These are phyloP conservation scores for Cerastis rubricosa DNA, from an alignment of 2,888 invertebrate species.

Conservation along the genomic window DNA sequence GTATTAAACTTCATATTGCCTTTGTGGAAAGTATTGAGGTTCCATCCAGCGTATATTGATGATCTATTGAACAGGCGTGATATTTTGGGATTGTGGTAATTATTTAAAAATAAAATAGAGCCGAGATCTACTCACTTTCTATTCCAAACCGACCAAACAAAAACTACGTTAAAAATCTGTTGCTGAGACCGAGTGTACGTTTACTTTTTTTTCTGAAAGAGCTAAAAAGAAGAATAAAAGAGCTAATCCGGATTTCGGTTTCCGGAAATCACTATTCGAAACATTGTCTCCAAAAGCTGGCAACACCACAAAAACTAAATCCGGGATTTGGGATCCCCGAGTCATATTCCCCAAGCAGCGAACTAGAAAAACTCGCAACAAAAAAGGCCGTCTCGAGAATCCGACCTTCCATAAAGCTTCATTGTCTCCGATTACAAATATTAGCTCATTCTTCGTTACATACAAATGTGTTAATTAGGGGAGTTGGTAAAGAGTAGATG, in stretches of 20 bases:
- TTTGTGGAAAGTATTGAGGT: neutral
- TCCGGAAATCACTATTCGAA: conserved; percentile 42
- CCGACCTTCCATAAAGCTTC: conserved; percentile 21
- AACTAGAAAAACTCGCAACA: conserved; percentile 17
- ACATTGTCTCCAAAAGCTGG: conserved; percentile 13
- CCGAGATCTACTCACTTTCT: neutral
- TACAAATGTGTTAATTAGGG: conserved; percentile 62
- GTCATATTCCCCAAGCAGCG: conserved; percentile 16
- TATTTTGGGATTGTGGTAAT: neutral
- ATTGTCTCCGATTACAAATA: conserved; percentile 49
- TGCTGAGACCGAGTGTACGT: neutral
- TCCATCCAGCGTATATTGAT: neutral
- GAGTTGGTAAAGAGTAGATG: conserved; percentile 34
- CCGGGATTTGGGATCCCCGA: conserved; percentile 17
- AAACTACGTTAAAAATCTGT: neutral
- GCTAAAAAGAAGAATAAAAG: conserved; percentile 4
- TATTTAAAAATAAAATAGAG: neutral
- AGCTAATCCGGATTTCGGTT: conserved; percentile 39
- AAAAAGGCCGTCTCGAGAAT: conserved; percentile 18
- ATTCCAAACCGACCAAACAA: neutral
- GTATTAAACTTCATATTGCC: neutral
- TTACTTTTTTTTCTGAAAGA: neutral
- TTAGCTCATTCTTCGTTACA: conserved; percentile 59
- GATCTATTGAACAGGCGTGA: neutral
- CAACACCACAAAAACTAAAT: conserved; percentile 41